A percentile compares a stretch with the other conserved stretches of the same genome.
Conservation (phyloP, 2,888 invertebrate species). For the Clistopyga incitator region DNA sequence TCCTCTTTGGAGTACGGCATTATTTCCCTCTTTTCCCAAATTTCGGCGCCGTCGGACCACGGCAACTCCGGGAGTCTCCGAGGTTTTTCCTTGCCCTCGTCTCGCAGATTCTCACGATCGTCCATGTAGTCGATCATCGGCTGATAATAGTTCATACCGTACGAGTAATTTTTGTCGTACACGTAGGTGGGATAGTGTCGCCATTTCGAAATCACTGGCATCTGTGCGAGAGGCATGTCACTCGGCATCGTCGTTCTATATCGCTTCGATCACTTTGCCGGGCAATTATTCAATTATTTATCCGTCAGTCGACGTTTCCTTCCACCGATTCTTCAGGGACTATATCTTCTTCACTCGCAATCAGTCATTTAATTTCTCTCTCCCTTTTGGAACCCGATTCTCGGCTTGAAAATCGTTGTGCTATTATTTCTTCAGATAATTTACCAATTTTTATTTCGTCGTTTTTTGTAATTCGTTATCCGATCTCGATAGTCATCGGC, state of each 20-base stretch:
- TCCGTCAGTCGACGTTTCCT: slow-evolving; percentile 59
- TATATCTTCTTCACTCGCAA: neutral
- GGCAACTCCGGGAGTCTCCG: slow-evolving; percentile 89
- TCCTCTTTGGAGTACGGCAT: slow-evolving; percentile 89
- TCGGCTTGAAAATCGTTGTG: neutral
- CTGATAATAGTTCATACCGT: slow-evolving; percentile 93
- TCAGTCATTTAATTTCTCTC: slow-evolving; percentile 39
- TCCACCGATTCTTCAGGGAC: neutral
- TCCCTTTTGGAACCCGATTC: neutral
- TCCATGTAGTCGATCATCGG: slow-evolving; percentile 95
- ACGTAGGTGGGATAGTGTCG: slow-evolving; percentile 86
- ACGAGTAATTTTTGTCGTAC: slow-evolving; percentile 93
- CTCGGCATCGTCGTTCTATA: slow-evolving; percentile 74
- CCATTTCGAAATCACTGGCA: slow-evolving; percentile 82
- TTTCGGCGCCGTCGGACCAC: slow-evolving; percentile 82
- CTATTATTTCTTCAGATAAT: slow-evolving; percentile 4
- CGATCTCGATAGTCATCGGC: neutral
- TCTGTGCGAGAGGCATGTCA: slow-evolving; percentile 76
- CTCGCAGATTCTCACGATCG: slow-evolving; percentile 86
- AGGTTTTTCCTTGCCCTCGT: slow-evolving; percentile 70
- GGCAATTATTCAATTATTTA: slow-evolving; percentile 45
- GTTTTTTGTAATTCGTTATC: too few species aligned
- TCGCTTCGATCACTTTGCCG: neutral
- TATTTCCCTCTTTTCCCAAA: slow-evolving; percentile 87
- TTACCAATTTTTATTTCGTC: neutral